A percentile compares a stretch with the other conserved stretches of the same genome.
Evolutionary conservation across 2,113 vertebrate species (phyloP).

Genomic region (Eudorcas thomsonii): DNA sequence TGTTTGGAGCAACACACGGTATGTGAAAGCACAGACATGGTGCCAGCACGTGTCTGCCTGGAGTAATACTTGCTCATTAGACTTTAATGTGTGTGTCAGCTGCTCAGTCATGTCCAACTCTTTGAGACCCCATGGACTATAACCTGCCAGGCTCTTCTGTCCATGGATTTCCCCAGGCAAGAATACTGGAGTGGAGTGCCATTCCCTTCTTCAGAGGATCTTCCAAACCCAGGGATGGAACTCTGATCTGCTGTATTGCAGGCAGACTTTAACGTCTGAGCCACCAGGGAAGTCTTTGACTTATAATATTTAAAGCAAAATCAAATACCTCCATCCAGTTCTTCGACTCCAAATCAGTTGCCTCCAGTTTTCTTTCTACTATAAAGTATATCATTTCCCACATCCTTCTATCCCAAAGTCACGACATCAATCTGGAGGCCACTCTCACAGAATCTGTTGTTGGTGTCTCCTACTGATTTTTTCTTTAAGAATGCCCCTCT

Average conservation of each 20-base stretch:
- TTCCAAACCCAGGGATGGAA: neutral
- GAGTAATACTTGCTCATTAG: neutral
- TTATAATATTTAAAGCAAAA: neutral
- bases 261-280: neutral
- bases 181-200: neutral
- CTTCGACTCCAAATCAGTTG: neutral
- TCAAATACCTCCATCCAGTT: neutral
- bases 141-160: neutral
- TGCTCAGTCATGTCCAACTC: neutral
- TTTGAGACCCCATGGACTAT: neutral
- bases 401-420: neutral
- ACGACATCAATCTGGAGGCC: neutral
- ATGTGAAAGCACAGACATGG: neutral
- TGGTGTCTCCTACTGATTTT: neutral
- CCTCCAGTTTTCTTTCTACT: neutral
- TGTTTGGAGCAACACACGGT: rapidly evolving
- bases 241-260: neutral
- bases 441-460: neutral
- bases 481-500: neutral
- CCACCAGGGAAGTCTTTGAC: neutral
- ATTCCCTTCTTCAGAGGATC: neutral
- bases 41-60: neutral
- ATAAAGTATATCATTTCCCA: neutral
- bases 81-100: neutral
- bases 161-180: neutral